Conservation (phyloP, 2,888 invertebrate species). For the Ophion ventricosus region DNA sequence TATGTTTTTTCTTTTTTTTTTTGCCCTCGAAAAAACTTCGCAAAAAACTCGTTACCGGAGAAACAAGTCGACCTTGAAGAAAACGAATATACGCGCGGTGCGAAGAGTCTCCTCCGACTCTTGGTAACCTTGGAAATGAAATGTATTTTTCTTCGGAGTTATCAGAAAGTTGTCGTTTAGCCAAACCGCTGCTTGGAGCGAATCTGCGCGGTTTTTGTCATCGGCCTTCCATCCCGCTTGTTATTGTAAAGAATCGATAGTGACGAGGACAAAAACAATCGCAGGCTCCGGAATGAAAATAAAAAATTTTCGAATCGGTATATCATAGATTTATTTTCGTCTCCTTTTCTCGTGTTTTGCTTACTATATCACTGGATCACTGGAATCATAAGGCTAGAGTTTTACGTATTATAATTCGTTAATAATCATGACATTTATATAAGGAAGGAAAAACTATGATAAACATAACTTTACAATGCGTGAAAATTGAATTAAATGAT, state of each 20-base stretch:
- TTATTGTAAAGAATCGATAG: not conserved
- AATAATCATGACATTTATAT: constrained; percentile 59
- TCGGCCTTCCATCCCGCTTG: not conserved
- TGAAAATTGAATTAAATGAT: constrained; percentile 56
- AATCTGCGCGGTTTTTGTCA: too few species aligned
- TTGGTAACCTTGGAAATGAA: constrained; percentile 5
- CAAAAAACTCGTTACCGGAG: constrained; percentile 44
- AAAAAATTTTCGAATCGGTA: constrained; percentile 27
- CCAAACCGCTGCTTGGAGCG: not conserved
- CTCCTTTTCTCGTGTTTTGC: constrained; percentile 25
- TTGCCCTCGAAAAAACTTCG: constrained; percentile 19
- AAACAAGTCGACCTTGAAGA: constrained; percentile 64
- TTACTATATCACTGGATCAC: constrained; percentile 54
- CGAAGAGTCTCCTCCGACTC: constrained; percentile 24
- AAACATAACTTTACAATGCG: constrained; percentile 65
- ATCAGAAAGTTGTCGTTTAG: not conserved
- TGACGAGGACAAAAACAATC: not conserved
- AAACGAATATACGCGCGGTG: not conserved
- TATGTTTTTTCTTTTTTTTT: constrained; percentile 16
- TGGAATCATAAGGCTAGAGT: constrained; percentile 60
- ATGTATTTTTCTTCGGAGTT: constrained; percentile 12
- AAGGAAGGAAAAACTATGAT: constrained; percentile 43
- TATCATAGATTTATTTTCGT: constrained; percentile 62
- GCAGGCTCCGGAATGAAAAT: not conserved
- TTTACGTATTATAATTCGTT: constrained; percentile 55